phyloP scores from a whole-genome alignment of 2,888 invertebrate genomes.

The Plagodis dolabraria region DNA sequence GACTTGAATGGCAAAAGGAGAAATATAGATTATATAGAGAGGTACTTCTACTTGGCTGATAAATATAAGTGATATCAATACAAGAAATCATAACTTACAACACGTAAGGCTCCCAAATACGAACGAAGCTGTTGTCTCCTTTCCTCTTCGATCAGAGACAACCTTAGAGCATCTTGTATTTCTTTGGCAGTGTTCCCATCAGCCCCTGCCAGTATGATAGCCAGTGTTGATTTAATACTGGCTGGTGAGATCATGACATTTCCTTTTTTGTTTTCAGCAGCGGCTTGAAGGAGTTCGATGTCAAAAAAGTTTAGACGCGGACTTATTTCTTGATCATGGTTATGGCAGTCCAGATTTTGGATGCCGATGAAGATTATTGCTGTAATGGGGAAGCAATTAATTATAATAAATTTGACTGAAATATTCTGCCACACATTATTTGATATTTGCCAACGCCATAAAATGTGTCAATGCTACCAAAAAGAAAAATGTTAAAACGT shows the following conservation, averaged over 20 bases:
- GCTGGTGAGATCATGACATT: conserved; percentile 88
- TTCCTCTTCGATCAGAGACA: conserved; percentile 69
- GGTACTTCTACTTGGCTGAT: no score
- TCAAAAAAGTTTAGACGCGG: conserved; percentile 83
- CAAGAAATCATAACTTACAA: no score
- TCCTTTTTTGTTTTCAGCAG: conserved; percentile 64
- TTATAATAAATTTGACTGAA: no score
- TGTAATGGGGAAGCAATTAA: conserved; percentile 45
- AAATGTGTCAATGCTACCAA: no score
- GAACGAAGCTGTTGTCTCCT: conserved; percentile 63
- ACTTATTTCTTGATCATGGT: conserved; percentile 37
- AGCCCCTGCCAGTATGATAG: conserved; percentile 87
- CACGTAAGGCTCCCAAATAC: conserved; percentile 61
- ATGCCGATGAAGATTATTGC: conserved; percentile 49
- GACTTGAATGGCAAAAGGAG: no score
- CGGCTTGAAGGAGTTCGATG: conserved; percentile 79
- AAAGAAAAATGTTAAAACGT: no score
- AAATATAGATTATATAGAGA: no score
- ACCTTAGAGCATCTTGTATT: conserved; percentile 82
- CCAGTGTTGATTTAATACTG: conserved; percentile 86
- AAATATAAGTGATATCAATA: no score
- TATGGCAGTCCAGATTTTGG: conserved; percentile 49
- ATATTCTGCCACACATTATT: no score
- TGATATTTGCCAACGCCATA: no score
- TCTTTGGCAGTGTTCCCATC: conserved; percentile 83